Evolutionary conservation across 2,888 invertebrate genomes (phyloP).

Genomic region (Tinea semifulvella): DNA sequence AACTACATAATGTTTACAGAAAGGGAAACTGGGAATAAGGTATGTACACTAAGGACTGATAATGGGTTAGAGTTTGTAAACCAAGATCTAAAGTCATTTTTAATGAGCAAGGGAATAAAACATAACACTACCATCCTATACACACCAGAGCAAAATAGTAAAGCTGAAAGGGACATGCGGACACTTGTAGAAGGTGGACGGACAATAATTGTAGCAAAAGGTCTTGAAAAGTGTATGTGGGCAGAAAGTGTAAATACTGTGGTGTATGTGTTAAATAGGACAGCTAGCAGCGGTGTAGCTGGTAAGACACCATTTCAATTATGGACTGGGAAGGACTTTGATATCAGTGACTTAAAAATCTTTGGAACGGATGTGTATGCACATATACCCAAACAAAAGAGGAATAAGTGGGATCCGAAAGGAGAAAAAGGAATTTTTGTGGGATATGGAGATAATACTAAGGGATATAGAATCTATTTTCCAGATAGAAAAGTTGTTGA

Average conservation of each 20-base stretch:
- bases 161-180: conserved; percentile 23
- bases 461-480: too few relatives aligned
- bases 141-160: conserved; percentile 25
- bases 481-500: too few relatives aligned
- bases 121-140: conserved; percentile 20
- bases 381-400: conserved; percentile 19
- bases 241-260: conserved; percentile 22
- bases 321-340: conserved; percentile 21
- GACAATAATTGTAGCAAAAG: conserved; percentile 16
- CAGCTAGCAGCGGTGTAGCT: conserved; percentile 20
- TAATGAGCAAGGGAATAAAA: neutral
- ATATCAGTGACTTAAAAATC: conserved; percentile 20
- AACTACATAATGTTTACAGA: neutral
- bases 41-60: neutral
- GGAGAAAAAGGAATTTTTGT: conserved; percentile 15
- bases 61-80: conserved; percentile 5
- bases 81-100: neutral
- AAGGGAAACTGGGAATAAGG: neutral
- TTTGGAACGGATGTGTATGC: conserved; percentile 21
- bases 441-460: too few relatives aligned
- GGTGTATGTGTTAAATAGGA: conserved; percentile 21
- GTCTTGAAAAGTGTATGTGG: too few relatives aligned
- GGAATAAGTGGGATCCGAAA: conserved; percentile 19
- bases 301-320: conserved; percentile 26
- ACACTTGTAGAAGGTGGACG: conserved; percentile 21